Conservation (phyloP, 1,140 invertebrate species). For the Lysiphlebus fabarum region DNA sequence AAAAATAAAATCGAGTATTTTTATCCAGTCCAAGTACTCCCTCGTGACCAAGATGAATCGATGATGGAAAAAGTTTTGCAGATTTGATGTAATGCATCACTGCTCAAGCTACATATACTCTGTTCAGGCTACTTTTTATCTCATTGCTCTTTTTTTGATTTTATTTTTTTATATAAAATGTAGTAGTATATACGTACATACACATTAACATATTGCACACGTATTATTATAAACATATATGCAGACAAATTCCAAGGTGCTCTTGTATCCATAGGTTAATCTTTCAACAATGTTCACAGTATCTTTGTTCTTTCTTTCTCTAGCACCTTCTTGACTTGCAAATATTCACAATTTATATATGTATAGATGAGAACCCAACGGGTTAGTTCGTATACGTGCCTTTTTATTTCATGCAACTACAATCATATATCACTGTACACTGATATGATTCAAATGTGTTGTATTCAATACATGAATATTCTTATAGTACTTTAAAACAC, state of each 20-base stretch:
- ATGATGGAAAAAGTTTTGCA: slow-evolving; percentile 47
- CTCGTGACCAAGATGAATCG: slow-evolving; percentile 30
- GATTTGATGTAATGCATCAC: slow-evolving; percentile 37
- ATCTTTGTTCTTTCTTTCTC: slow-evolving; percentile 9
- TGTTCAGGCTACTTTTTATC: neutral
- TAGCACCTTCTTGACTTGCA: slow-evolving; percentile 5
- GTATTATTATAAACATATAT: neutral
- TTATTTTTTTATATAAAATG: slow-evolving; percentile 6
- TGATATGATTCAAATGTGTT: too few relatives aligned
- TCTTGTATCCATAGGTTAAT: neutral
- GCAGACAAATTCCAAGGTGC: neutral
- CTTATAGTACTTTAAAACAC: too few relatives aligned
- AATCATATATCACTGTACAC: too few relatives aligned
- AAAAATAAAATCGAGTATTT: slow-evolving; percentile 33
- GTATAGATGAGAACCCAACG: slow-evolving; percentile 6
- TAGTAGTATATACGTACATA: neutral
- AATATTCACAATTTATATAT: slow-evolving; percentile 11
- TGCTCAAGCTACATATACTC: slow-evolving; percentile 13
- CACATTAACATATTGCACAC: too few relatives aligned
- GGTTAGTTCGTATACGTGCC: slow-evolving; percentile 8
- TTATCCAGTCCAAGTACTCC: slow-evolving; percentile 31
- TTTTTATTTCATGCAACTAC: neutral
- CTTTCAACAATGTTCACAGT: slow-evolving; percentile 3
- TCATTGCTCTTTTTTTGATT: slow-evolving; percentile 6
- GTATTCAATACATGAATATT: too few relatives aligned